A percentile compares a stretch with the other conserved stretches of the same genome.
Conservation (phyloP, 1,140 invertebrate genomes). For the Bathynomus jamesi region DNA sequence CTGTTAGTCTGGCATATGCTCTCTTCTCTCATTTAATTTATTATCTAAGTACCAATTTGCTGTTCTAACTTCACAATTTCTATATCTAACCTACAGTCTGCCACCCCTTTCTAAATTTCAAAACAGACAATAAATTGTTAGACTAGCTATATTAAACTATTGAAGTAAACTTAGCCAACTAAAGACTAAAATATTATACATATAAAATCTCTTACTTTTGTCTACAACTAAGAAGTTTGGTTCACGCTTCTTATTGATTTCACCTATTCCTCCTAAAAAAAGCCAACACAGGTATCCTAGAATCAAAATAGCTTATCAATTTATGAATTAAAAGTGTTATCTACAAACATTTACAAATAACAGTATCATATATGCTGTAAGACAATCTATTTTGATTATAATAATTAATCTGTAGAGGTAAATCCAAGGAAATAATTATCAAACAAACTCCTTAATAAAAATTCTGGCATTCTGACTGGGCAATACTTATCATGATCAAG, state of each 20-base stretch:
- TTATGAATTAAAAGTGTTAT: neutral
- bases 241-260: slow-evolving; percentile 96
- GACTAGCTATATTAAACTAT: too few relatives aligned
- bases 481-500: too few relatives aligned
- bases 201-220: slow-evolving; percentile 92
- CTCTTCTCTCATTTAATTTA: too few relatives aligned
- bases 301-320: slow-evolving; percentile 41
- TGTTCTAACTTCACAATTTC: too few relatives aligned
- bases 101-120: too few relatives aligned
- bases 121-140: too few relatives aligned
- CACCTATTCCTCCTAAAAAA: slow-evolving; percentile 95
- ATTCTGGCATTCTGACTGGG: too few relatives aligned
- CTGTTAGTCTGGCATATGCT: too few relatives aligned
- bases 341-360: neutral
- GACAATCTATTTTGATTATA: slow-evolving; percentile 5
- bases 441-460: neutral
- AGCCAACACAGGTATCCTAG: slow-evolving; percentile 98
- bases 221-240: slow-evolving; percentile 98
- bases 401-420: slow-evolving; percentile 4
- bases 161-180: too few relatives aligned
- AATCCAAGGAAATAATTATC: slow-evolving; percentile 1
- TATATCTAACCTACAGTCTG: too few relatives aligned
- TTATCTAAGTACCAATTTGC: slow-evolving; percentile 3
- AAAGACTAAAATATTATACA: too few relatives aligned
- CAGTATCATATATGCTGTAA: neutral